Evolutionary conservation across 1,140 invertebrate species (phyloP), one percentile per base, ranked within the genome.

Genomic region (Drosophila ercepeae): DNA sequence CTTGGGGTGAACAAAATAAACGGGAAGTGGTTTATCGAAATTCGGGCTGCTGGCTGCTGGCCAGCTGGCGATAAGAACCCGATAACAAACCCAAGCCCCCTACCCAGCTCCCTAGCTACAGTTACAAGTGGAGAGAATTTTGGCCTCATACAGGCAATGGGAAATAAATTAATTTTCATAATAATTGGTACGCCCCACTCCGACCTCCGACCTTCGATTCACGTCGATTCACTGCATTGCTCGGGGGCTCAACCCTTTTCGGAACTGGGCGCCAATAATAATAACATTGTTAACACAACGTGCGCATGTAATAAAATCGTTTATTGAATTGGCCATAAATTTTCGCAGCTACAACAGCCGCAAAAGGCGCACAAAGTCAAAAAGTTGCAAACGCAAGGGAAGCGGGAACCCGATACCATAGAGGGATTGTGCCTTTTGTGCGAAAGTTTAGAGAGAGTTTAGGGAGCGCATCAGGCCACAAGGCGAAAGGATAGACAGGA

Each of bases 261-360:
- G 65, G 74, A 77, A 54, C 65, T 25, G 78, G 53, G 75, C 79
- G 75, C 78, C 82, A 86, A 84, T 84, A 88, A 88, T 88, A 89
- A 89, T 89, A 88, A 88, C 81, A 84, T 86, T 88, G 81, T 75
- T 82, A 89, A 81, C 77, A 86, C 70, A 89, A 88, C 77, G 81
- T 82, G 86, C 77, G 69, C 81, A 75, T 89, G 88, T 89, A 89
- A 89, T 89, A 89, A 89, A 89, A 89, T 89, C 88, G 86, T 89
- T 89, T 88, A 89, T 89, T 89, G 86, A 89, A 89, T 89, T 89
- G 86, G 74, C 81, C 75, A 89, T 86, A 89, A 89, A 89, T 86
- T 89, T 73, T 76, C 72, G 75, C 57, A 75, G 65, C 79, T 75
- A 65, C 78, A 82, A 75, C 78, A 78, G 75, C 75, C 79, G 64